Evolutionary conservation across 2,113 vertebrate species (phyloP).

Genomic region (Noturus placidus): DNA sequence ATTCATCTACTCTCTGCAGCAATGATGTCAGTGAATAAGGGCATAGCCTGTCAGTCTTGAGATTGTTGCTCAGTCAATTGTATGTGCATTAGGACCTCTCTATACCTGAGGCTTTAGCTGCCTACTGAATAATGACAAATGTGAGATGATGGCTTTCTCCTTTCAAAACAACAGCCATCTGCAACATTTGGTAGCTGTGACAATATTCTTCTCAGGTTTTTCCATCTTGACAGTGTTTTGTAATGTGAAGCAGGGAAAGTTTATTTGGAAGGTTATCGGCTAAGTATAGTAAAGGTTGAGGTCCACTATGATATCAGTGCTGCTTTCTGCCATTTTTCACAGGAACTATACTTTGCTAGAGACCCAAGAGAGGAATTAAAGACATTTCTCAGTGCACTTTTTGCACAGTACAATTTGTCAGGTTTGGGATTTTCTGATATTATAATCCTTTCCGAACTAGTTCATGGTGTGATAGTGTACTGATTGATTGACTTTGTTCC

Average conservation of each 20-base stretch:
- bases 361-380: background rate
- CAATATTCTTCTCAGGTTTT: background rate
- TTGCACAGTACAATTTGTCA: too few relatives aligned
- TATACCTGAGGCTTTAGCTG: conserved; percentile 38
- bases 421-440: background rate
- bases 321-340: background rate
- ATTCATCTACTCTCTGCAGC: background rate
- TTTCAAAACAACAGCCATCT: conserved; percentile 8
- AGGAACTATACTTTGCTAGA: background rate
- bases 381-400: background rate
- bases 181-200: background rate
- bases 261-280: background rate
- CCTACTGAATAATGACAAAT: conserved; percentile 40
- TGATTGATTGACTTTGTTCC: background rate
- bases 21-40: conserved; percentile 14
- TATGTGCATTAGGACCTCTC: background rate
- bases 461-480: background rate
- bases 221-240: background rate
- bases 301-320: background rate
- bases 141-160: conserved; percentile 29
- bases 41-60: background rate
- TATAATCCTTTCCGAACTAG: background rate
- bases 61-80: background rate
- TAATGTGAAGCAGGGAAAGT: background rate
- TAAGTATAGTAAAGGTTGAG: background rate